phyloP scores from a whole-genome alignment of 2,888 invertebrate genomes.

The Synanthedon andrenaeformis region DNA sequence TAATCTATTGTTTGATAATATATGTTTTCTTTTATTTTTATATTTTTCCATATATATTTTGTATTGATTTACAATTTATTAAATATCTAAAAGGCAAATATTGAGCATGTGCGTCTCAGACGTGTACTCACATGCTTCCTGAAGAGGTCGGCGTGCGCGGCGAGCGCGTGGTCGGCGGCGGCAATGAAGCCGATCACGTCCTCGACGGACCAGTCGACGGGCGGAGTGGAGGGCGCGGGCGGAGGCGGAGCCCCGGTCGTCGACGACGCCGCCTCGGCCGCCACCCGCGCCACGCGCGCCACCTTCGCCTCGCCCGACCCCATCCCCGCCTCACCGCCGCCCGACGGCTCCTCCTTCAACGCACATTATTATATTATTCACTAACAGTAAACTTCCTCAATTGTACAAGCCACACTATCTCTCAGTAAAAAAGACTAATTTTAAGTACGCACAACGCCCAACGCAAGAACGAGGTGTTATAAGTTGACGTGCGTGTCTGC shows the following conservation, averaged over 20 bases:
- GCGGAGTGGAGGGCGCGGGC: slow-evolving; percentile 63
- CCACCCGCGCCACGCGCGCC: slow-evolving; percentile 68
- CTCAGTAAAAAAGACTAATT: too few relatives aligned
- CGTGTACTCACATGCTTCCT: slow-evolving; percentile 85
- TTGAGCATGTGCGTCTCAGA: background rate
- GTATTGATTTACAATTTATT: too few relatives aligned
- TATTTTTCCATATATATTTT: too few relatives aligned
- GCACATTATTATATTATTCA: too few relatives aligned
- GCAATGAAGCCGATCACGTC: slow-evolving; percentile 94
- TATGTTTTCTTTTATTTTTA: too few relatives aligned
- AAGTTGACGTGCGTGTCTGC: too few relatives aligned
- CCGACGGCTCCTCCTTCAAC: slow-evolving; percentile 24
- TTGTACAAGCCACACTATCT: too few relatives aligned
- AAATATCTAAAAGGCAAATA: too few relatives aligned
- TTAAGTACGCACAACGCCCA: too few relatives aligned
- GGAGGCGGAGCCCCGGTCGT: slow-evolving; percentile 69
- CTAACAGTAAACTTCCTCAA: too few relatives aligned
- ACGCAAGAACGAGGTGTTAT: too few relatives aligned
- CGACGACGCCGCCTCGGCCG: slow-evolving; percentile 77
- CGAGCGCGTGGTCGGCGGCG: slow-evolving; percentile 84
- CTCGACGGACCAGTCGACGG: slow-evolving; percentile 92
- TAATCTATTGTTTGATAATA: too few relatives aligned
- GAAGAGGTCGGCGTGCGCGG: slow-evolving; percentile 91
- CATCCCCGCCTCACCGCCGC: slow-evolving; percentile 11
- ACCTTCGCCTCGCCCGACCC: slow-evolving; percentile 25